phyloP scores from a whole-genome alignment of 2,888 invertebrate genomes.

The Neoscelio sp. region DNA sequence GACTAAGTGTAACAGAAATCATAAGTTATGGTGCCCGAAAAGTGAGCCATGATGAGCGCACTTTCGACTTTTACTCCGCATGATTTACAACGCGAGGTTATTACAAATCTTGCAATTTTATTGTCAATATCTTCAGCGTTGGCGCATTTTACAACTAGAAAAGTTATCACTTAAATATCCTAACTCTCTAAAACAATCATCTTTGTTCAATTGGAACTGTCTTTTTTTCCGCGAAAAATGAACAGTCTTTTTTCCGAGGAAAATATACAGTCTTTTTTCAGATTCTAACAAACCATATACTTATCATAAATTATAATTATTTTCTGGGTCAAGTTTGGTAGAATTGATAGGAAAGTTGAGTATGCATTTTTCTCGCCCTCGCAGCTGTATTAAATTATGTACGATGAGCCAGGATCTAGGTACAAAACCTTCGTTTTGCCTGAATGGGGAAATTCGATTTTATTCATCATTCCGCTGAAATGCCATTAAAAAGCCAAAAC shows the following conservation, averaged over 20 bases:
- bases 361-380: too few relatives aligned
- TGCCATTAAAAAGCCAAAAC: neutral
- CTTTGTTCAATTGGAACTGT: neutral
- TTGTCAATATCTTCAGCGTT: constrained; percentile 17
- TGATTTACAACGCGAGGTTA: constrained; percentile 41
- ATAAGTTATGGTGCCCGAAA: constrained; percentile 26
- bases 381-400: too few relatives aligned
- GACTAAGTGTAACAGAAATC: constrained; percentile 34
- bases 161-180: neutral
- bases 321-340: too few relatives aligned
- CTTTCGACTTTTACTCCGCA: constrained; percentile 56
- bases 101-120: constrained; percentile 24
- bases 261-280: too few relatives aligned
- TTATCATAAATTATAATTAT: too few relatives aligned
- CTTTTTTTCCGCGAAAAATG: neutral
- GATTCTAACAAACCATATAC: too few relatives aligned
- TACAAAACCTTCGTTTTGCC: constrained; percentile 11
- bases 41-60: constrained; percentile 49
- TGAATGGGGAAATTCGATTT: constrained; percentile 45
- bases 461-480: constrained; percentile 21
- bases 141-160: constrained; percentile 25
- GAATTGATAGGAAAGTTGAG: too few relatives aligned
- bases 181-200: neutral
- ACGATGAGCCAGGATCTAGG: too few relatives aligned
- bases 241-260: neutral